phyloP scores from a whole-genome alignment of 2,113 vertebrate species.

The Ursus arctos region DNA sequence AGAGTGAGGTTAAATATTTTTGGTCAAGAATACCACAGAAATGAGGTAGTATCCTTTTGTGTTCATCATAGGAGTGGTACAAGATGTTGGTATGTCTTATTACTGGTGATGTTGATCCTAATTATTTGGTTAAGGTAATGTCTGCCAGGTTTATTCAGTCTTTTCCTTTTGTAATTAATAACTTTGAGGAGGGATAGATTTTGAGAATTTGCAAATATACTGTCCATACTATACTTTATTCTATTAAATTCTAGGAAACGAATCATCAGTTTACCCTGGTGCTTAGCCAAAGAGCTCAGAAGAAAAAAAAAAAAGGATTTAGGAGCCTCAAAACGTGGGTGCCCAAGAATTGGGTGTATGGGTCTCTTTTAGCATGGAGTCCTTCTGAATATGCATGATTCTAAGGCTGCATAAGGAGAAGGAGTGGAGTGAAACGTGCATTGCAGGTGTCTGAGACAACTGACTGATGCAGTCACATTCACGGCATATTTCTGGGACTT shows the following conservation, averaged over 20 bases:
- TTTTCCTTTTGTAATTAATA: slow-evolving; percentile 41
- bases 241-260: slow-evolving; percentile 2
- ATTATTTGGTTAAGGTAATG: neutral
- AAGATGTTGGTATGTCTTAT: neutral
- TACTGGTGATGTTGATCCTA: neutral
- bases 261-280: neutral
- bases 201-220: neutral
- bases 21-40: neutral
- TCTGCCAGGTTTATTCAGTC: neutral
- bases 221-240: neutral
- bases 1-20: neutral
- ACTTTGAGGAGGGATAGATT: neutral
- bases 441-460: neutral
- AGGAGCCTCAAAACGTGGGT: neutral
- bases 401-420: neutral
- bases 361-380: neutral
- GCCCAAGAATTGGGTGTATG: neutral
- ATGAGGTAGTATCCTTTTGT: neutral
- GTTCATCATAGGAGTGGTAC: neutral
- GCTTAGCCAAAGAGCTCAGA: neutral
- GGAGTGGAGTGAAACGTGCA: neutral
- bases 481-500: neutral
- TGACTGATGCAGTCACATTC: neutral
- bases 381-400: neutral
- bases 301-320: neutral